These are phyloP conservation scores for Nibea coibor DNA, from an alignment of 2,113 vertebrate species.

Conservation along the genomic window DNA sequence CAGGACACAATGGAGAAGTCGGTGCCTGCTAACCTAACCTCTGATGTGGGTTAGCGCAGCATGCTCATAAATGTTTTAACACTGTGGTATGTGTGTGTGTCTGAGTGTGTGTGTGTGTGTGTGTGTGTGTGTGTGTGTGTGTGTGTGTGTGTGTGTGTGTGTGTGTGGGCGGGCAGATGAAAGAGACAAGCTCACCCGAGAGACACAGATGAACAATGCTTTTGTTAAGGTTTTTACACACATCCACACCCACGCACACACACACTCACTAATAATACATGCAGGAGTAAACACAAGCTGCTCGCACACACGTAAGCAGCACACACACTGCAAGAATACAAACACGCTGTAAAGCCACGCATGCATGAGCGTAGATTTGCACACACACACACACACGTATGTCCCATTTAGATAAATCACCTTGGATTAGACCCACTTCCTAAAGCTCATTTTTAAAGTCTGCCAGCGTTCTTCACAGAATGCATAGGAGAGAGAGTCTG, in stretches of 20 bases:
- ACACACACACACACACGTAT: slow-evolving; percentile 27
- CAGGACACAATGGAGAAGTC: slow-evolving; percentile 64
- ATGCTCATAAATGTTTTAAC: slow-evolving; percentile 77
- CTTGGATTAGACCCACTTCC: slow-evolving; percentile 79
- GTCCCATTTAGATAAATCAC: slow-evolving; percentile 76
- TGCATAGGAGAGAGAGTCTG: slow-evolving; percentile 47
- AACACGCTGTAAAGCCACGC: slow-evolving; percentile 26
- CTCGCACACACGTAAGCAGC: slow-evolving; percentile 8
- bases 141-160: slow-evolving; percentile 39
- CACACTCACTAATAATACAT: slow-evolving; percentile 41
- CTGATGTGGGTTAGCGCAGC: slow-evolving; percentile 57
- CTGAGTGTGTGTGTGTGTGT: slow-evolving; percentile 25
- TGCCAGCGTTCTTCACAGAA: slow-evolving; percentile 62
- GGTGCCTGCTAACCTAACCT: slow-evolving; percentile 60
- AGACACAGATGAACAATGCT: slow-evolving; percentile 74
- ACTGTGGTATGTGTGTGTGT: slow-evolving; percentile 33
- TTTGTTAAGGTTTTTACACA: slow-evolving; percentile 63
- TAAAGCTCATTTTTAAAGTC: slow-evolving; percentile 76
- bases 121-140: slow-evolving; percentile 43
- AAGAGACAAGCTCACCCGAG: slow-evolving; percentile 75
- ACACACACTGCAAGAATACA: slow-evolving; percentile 27
- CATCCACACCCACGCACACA: slow-evolving; percentile 45
- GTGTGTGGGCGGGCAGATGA: slow-evolving; percentile 67
- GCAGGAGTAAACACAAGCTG: slow-evolving; percentile 44
- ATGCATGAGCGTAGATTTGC: neutral